Percentiles rank a stretch among this genome's conserved stretches.
Conservation (phyloP, 2,888 invertebrate species). For the Alloplasta piceator region DNA sequence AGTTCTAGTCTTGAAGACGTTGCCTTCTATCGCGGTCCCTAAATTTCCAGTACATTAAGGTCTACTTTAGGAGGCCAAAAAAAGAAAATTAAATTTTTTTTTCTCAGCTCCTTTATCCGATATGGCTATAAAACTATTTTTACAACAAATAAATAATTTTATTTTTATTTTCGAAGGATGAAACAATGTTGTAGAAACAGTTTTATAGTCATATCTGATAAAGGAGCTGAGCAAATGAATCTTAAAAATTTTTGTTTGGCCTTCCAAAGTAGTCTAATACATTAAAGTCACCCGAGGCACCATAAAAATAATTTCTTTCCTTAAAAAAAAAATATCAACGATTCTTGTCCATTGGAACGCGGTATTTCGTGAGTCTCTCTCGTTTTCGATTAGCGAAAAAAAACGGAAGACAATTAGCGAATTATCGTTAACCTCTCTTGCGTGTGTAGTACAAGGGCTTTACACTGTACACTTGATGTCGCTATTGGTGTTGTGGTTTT, state of each 20-base stretch:
- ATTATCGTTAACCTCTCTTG: conserved; percentile 80
- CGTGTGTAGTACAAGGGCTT: conserved; percentile 81
- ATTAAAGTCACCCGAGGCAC: neutral
- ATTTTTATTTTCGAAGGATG: too few relatives aligned
- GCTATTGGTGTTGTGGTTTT: conserved; percentile 82
- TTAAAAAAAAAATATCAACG: conserved; percentile 3
- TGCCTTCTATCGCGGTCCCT: conserved; percentile 49
- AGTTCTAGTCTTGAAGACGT: conserved; percentile 59
- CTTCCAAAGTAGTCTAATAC: too few relatives aligned
- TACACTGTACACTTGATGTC: conserved; percentile 82
- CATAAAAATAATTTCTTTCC: conserved; percentile 4
- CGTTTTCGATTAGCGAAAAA: conserved; percentile 16
- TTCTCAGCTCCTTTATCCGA: too few relatives aligned
- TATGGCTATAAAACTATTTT: too few relatives aligned
- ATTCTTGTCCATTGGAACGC: conserved; percentile 21
- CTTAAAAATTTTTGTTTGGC: too few relatives aligned
- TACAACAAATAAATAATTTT: too few relatives aligned
- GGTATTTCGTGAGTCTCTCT: conserved; percentile 25
- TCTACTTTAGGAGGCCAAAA: too few relatives aligned
- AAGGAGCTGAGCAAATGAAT: too few relatives aligned
- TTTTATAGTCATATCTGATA: too few relatives aligned
- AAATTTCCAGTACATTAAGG: neutral
- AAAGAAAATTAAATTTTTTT: too few relatives aligned
- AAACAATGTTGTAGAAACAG: too few relatives aligned
- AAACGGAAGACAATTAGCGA: conserved; percentile 39